Evolutionary conservation across 2,113 vertebrate genomes (phyloP).

Genomic region (Myrmecophaga tridactyla): DNA sequence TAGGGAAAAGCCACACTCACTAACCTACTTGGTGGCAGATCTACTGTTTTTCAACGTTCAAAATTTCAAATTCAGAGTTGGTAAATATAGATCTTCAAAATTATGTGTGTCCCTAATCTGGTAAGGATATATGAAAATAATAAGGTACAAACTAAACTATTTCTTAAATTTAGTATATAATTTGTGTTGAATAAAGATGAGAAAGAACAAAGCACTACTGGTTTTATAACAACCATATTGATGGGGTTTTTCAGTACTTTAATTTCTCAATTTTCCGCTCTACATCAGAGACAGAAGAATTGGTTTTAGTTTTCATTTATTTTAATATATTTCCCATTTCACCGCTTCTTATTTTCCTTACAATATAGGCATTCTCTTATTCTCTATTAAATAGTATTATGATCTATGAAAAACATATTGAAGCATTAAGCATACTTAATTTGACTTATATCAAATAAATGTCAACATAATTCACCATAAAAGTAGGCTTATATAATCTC

Average conservation of each 20-base stretch:
- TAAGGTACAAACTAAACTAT: background rate
- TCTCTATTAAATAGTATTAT: background rate
- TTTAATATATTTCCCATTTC: background rate
- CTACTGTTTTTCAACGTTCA: background rate
- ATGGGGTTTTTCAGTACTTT: background rate
- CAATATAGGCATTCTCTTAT: background rate
- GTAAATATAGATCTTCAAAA: background rate
- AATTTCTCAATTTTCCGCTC: background rate
- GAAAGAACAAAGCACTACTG: background rate
- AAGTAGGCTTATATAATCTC: no score
- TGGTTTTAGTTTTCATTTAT: background rate
- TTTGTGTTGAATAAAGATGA: background rate
- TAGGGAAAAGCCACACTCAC: background rate
- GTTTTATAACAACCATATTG: background rate
- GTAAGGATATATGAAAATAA: background rate
- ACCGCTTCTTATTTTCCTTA: background rate
- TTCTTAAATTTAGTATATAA: background rate
- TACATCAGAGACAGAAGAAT: no score
- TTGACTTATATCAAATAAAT: background rate
- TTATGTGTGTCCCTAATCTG: background rate
- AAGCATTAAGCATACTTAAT: background rate
- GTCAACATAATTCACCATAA: no score
- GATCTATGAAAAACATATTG: background rate
- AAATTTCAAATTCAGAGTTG: background rate
- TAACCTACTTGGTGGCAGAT: background rate